phyloP scores from a whole-genome alignment of 2,888 invertebrate genomes.

The Melolontha melolontha region DNA sequence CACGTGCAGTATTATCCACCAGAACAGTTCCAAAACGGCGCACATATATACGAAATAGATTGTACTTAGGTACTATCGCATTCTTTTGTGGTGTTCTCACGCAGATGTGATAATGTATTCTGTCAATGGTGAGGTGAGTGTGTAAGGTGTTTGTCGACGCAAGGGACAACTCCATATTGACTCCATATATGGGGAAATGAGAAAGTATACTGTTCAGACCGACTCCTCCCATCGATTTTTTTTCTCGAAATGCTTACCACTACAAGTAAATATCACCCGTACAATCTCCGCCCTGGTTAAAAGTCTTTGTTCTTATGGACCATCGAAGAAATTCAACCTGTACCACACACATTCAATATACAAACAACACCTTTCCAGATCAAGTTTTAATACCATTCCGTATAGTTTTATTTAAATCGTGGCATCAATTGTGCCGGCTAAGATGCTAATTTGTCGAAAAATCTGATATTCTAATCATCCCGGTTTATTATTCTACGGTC shows the following conservation, averaged over 20 bases:
- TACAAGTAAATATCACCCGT: conserved; percentile 39
- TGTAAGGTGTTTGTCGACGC: conserved; percentile 49
- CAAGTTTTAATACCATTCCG: conserved; percentile 22
- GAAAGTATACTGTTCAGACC: conserved; percentile 48
- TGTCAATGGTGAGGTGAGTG: conserved; percentile 45
- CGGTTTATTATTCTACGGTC: conserved; percentile 11
- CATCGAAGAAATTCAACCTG: conserved; percentile 25
- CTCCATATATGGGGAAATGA: conserved; percentile 52
- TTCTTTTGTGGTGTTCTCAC: conserved; percentile 47
- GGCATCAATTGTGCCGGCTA: conserved; percentile 17
- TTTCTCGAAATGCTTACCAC: conserved; percentile 46
- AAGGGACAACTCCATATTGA: conserved; percentile 49
- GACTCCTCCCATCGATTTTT: conserved; percentile 49
- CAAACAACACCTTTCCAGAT: conserved; percentile 7
- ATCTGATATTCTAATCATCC: conserved; percentile 36
- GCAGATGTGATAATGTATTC: conserved; percentile 48
- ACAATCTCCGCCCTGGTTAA: conserved; percentile 37
- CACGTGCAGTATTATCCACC: conserved; percentile 31
- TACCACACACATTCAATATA: conserved; percentile 33
- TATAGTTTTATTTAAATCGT: conserved; percentile 31
- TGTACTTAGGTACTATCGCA: conserved; percentile 36
- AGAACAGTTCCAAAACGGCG: conserved; percentile 9
- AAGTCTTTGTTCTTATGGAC: conserved; percentile 36
- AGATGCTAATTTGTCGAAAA: conserved; percentile 36
- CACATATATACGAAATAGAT: conserved; percentile 22